phyloP scores from a whole-genome alignment of 2,797 vertebrate genomes.

The Nannoperca obscura region DNA sequence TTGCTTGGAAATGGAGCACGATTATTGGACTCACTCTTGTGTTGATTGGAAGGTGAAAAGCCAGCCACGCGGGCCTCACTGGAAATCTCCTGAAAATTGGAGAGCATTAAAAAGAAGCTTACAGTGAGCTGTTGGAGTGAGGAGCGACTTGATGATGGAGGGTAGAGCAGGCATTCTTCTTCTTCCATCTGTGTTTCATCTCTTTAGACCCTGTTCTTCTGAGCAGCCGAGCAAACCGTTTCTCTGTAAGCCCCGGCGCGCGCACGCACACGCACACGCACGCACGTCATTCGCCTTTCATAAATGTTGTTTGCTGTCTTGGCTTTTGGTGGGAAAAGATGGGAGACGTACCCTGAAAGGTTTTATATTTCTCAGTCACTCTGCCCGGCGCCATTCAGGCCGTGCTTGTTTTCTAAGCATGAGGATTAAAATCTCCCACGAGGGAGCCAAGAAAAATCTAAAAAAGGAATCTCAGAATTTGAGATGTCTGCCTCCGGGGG shows the following conservation, averaged over 20 bases:
- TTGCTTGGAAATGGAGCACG: conserved; percentile 14
- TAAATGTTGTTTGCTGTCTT: conserved; percentile 36
- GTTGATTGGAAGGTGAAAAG: conserved; percentile 25
- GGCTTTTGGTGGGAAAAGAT: conserved; percentile 43
- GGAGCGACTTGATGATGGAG: conserved; percentile 23
- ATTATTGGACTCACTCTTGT: conserved; percentile 19
- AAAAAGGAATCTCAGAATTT: conserved; percentile 64
- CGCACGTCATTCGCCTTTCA: conserved; percentile 16
- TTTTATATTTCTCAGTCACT: conserved; percentile 67
- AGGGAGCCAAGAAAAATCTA: conserved; percentile 58
- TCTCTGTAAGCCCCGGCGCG: conserved; percentile 26
- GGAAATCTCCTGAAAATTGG: conserved; percentile 24
- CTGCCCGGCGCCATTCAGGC: conserved; percentile 48
- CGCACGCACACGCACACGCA: neutral
- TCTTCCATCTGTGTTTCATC: conserved; percentile 53
- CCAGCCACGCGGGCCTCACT: neutral
- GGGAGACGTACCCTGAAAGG: conserved; percentile 38
- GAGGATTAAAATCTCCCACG: conserved; percentile 59
- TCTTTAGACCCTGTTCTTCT: conserved; percentile 33
- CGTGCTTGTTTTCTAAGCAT: conserved; percentile 59
- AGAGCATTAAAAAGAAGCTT: conserved; percentile 9
- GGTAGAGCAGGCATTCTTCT: conserved; percentile 22
- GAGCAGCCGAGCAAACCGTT: conserved; percentile 38
- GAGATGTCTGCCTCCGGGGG: conserved; percentile 47
- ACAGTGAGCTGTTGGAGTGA: neutral